phyloP scores from a whole-genome alignment of 2,113 vertebrate genomes.

The Dipodomys stephensi region DNA sequence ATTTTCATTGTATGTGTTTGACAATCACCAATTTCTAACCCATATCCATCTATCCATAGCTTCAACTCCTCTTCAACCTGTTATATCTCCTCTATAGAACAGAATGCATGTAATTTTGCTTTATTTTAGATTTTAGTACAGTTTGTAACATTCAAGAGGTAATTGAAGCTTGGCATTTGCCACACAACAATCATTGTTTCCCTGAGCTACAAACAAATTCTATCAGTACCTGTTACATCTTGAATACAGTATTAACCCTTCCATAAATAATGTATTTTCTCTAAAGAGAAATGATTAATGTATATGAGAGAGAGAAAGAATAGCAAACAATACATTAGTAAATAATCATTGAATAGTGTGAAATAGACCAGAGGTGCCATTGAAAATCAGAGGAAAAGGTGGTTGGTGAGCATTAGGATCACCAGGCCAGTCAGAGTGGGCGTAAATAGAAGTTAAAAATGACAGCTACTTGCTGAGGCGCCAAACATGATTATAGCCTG shows the following conservation, averaged over 20 bases:
- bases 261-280: constrained; percentile 29
- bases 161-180: not conserved
- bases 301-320: not conserved
- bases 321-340: not conserved
- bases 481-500: not conserved
- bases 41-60: not conserved
- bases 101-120: not conserved
- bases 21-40: not conserved
- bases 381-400: not conserved
- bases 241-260: constrained; percentile 39
- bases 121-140: not conserved
- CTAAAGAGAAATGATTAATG: not conserved
- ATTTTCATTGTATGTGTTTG: not conserved
- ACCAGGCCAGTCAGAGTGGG: not conserved
- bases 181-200: not conserved
- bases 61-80: not conserved
- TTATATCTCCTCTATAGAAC: not conserved
- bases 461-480: not conserved
- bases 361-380: not conserved
- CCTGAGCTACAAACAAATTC: not conserved
- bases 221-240: not conserved
- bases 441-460: not conserved
- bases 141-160: not conserved
- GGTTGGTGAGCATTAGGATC: not conserved
- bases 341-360: not conserved